phyloP scores from a whole-genome alignment of 2,888 invertebrate genomes.

The Drosophila ezoana region DNA sequence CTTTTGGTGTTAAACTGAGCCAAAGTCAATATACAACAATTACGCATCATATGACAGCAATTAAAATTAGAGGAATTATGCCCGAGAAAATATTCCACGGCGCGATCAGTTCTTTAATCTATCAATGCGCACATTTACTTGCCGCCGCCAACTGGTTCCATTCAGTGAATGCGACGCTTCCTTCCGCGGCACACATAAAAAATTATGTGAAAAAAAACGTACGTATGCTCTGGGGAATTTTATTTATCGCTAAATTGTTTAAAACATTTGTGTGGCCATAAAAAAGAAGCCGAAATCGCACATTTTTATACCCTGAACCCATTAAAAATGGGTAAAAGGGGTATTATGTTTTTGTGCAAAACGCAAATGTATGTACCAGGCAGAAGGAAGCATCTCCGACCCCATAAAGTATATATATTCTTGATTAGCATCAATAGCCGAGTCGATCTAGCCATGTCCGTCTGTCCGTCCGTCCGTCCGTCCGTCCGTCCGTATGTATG shows the following conservation, averaged over 20 bases:
- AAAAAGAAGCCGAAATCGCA: slow-evolving; percentile 44
- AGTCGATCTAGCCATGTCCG: no score
- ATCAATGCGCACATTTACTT: slow-evolving; percentile 40
- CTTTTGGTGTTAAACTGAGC: slow-evolving; percentile 15
- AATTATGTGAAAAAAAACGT: slow-evolving; percentile 8
- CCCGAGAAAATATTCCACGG: slow-evolving; percentile 40
- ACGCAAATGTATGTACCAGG: no score
- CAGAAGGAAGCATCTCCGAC: no score
- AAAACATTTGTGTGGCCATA: slow-evolving; percentile 52
- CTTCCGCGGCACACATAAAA: slow-evolving; percentile 65
- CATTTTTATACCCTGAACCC: no score
- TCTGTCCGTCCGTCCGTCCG: no score
- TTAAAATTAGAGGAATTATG: slow-evolving; percentile 32
- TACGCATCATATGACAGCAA: slow-evolving; percentile 50
- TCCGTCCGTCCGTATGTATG: no score
- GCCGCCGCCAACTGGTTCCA: slow-evolving; percentile 49
- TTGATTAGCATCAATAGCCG: no score
- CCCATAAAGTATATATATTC: no score
- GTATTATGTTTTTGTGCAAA: no score
- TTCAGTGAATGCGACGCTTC: slow-evolving; percentile 61
- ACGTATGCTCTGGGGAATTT: slow-evolving; percentile 40
- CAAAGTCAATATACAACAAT: slow-evolving; percentile 36
- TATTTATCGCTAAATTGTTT: slow-evolving; percentile 61
- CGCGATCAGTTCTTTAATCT: slow-evolving; percentile 59
- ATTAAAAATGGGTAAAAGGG: no score